Conservation (phyloP, 2,797 vertebrate genomes). For the Coregonus suidteri region DNA sequence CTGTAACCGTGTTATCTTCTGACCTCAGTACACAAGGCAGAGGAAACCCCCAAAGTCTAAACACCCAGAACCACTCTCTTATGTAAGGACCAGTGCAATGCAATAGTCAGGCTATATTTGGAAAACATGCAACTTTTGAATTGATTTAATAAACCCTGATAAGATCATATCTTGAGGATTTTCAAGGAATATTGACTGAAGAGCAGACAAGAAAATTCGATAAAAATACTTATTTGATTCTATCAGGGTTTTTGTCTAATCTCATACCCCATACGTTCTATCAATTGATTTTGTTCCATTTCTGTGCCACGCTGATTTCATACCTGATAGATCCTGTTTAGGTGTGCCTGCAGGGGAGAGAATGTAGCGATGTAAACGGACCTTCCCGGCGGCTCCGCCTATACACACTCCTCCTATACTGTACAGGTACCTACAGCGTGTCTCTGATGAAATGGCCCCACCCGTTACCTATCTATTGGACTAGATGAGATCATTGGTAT, state of each 20-base stretch:
- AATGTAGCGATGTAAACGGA: constrained; percentile 76
- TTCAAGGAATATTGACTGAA: constrained; percentile 57
- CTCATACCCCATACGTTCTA: constrained; percentile 46
- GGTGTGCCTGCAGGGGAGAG: constrained; percentile 81
- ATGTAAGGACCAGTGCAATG: constrained; percentile 42
- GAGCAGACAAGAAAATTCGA: constrained; percentile 55
- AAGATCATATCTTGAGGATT: constrained; percentile 65
- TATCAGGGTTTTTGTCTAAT: constrained; percentile 48
- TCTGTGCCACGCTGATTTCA: constrained; percentile 76
- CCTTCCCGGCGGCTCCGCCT: constrained; percentile 42
- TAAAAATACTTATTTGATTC: constrained; percentile 57
- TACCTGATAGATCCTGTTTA: constrained; percentile 88
- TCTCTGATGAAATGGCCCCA: constrained; percentile 45
- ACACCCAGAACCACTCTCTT: constrained; percentile 31
- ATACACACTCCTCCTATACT: constrained; percentile 45
- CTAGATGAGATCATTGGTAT: constrained; percentile 45
- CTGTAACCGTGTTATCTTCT: constrained; percentile 47
- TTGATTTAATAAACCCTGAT: constrained; percentile 69
- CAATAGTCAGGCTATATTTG: constrained; percentile 51
- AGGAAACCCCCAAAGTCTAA: constrained; percentile 10
- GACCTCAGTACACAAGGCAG: constrained; percentile 52
- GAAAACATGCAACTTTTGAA: constrained; percentile 68
- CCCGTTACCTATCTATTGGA: constrained; percentile 51
- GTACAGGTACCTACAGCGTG: constrained; percentile 22
- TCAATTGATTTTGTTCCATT: constrained; percentile 62